phyloP scores from a whole-genome alignment of 37 sponge, comb jelly and placozoan species.

The Corticium candelabrum region DNA sequence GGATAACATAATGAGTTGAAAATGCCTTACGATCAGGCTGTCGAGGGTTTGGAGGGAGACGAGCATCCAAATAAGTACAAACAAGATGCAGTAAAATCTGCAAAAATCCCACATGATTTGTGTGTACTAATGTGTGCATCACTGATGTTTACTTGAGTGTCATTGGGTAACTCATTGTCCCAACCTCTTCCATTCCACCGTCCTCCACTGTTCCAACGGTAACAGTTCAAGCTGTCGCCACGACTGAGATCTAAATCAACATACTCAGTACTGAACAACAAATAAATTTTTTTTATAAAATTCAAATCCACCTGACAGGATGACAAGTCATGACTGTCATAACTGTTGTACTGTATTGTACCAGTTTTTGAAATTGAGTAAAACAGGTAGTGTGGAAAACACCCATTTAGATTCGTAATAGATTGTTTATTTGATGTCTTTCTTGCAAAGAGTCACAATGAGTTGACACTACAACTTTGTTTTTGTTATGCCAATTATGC shows the following conservation, averaged over 20 bases:
- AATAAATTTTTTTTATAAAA: no score
- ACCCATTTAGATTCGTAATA: no score
- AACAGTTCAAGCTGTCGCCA: slow-evolving; percentile 54
- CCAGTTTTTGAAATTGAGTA: no score
- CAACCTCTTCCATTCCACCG: slow-evolving; percentile 56
- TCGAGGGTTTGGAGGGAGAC: slow-evolving; percentile 62
- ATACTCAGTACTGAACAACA: no score
- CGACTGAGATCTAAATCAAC: slow-evolving; percentile 47
- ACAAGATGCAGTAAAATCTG: slow-evolving; percentile 73
- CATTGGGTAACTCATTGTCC: slow-evolving; percentile 77
- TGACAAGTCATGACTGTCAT: no score
- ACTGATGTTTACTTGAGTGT: slow-evolving; percentile 50
- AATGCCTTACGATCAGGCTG: slow-evolving; percentile 66
- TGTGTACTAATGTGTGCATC: neutral
- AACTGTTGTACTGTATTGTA: no score
- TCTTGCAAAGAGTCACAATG: no score
- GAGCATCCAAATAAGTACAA: slow-evolving; percentile 70
- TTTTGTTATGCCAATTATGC: no score
- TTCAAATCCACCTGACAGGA: no score
- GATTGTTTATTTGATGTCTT: no score
- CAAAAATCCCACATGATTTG: neutral
- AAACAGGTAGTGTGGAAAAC: no score
- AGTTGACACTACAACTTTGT: no score
- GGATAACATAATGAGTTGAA: slow-evolving; percentile 61
- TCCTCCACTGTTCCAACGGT: slow-evolving; percentile 71